Evolutionary conservation across 1,140 invertebrate species (phyloP).

Genomic region (Rhagoletis pomonella): DNA sequence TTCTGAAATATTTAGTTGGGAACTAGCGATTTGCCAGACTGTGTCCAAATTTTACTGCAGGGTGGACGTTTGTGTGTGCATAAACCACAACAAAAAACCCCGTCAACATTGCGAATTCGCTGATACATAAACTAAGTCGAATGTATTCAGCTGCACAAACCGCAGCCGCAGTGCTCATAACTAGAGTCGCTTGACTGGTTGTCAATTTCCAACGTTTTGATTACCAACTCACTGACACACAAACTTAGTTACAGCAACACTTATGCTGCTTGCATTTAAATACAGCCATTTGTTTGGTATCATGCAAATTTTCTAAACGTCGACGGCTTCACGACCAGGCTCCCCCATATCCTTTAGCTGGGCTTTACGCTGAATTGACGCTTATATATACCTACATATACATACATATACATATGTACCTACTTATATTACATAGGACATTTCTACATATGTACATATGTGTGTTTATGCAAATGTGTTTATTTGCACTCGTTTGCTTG

Average conservation of each 20-base stretch:
- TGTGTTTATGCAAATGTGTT: neutral
- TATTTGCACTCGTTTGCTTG: conserved; percentile 16
- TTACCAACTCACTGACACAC: neutral
- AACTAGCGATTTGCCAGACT: too few species aligned
- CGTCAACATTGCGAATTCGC: neutral
- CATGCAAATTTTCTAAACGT: conserved; percentile 20
- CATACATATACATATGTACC: too few species aligned
- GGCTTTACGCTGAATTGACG: neutral
- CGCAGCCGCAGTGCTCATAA: neutral
- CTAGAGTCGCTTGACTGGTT: neutral
- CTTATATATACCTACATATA: neutral
- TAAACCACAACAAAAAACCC: neutral
- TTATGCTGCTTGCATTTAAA: neutral
- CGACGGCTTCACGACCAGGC: neutral
- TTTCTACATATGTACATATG: neutral
- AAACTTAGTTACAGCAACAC: neutral
- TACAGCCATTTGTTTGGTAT: neutral
- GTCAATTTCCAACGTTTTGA: conserved; percentile 15
- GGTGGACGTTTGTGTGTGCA: neutral
- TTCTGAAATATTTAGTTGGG: too few species aligned
- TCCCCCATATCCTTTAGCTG: neutral
- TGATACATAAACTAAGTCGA: conserved; percentile 6
- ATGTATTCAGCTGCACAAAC: neutral
- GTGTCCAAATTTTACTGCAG: neutral
- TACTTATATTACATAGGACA: too few species aligned